Conservation (phyloP, 2,797 vertebrate genomes). For the Nannoperca obscura region DNA sequence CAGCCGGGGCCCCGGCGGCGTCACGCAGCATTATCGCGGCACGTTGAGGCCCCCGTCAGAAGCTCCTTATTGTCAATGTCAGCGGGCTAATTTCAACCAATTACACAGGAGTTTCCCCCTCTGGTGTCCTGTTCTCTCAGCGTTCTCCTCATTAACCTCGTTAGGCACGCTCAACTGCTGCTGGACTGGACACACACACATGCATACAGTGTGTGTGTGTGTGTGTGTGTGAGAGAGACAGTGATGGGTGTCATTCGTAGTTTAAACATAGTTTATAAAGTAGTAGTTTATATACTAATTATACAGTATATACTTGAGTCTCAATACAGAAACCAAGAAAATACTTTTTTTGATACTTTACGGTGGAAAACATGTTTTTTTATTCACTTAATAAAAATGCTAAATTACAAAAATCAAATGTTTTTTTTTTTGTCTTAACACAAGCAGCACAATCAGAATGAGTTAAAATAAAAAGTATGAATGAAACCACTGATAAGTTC, state of each 20-base stretch:
- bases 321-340: no score
- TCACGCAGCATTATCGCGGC: slow-evolving; percentile 71
- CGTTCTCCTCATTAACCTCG: slow-evolving; percentile 68
- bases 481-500: not conserved
- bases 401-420: no score
- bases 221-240: no score
- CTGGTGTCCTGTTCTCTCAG: slow-evolving; percentile 57
- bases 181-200: slow-evolving; percentile 7
- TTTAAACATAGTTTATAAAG: no score
- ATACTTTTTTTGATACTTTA: not conserved
- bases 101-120: slow-evolving; percentile 66
- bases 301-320: no score
- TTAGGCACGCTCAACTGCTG: slow-evolving; percentile 54
- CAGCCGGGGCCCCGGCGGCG: slow-evolving; percentile 62
- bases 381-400: no score
- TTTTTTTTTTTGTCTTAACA: not conserved
- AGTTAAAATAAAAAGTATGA: no score
- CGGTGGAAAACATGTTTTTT: not conserved
- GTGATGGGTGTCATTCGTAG: no score
- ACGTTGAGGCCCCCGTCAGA: slow-evolving; percentile 59
- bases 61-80: slow-evolving; percentile 83
- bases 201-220: slow-evolving; percentile 1
- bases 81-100: slow-evolving; percentile 81
- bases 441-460: no score
- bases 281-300: no score